These are phyloP conservation scores for Aspidiotus rigidus DNA, from an alignment of 2,888 invertebrate genomes.

Conservation along the genomic window DNA sequence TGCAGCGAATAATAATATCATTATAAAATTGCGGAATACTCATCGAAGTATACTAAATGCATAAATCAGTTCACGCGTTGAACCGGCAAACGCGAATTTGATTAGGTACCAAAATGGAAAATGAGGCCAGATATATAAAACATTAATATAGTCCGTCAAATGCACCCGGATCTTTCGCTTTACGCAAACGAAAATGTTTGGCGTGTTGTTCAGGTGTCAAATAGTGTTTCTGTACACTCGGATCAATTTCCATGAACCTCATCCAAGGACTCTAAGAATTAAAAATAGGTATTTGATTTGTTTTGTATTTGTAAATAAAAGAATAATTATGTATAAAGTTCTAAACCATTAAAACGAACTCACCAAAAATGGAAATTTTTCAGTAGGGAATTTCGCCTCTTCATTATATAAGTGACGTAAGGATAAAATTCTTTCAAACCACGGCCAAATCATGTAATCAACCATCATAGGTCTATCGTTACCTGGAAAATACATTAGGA, in stretches of 20 bases:
- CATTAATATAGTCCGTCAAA: not conserved
- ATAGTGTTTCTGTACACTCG: conserved; percentile 58
- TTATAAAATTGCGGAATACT: too few species aligned
- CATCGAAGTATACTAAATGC: too few species aligned
- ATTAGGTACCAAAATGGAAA: too few species aligned
- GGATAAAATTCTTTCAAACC: conserved; percentile 61
- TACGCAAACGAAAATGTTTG: conserved; percentile 57
- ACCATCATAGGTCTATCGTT: conserved; percentile 64
- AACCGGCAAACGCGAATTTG: too few species aligned
- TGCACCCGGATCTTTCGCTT: conserved; percentile 40
- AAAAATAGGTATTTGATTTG: conserved; percentile 9
- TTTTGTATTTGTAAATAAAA: too few species aligned
- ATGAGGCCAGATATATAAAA: too few species aligned
- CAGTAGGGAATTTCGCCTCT: conserved; percentile 55
- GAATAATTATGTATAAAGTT: too few species aligned
- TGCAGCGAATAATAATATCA: too few species aligned
- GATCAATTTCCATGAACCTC: conserved; percentile 57
- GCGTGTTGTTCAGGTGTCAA: conserved; percentile 61
- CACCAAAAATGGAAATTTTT: conserved; percentile 59
- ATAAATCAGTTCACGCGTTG: too few species aligned
- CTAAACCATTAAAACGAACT: conserved; percentile 37
- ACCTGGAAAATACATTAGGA: conserved; percentile 11
- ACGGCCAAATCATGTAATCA: conserved; percentile 79
- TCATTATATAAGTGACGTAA: conserved; percentile 53
- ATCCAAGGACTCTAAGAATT: conserved; percentile 57